A percentile compares a stretch with the other conserved stretches of the same genome.
phyloP scores from a whole-genome alignment of 2,888 invertebrate genomes.

The Campaea margaritaria region DNA sequence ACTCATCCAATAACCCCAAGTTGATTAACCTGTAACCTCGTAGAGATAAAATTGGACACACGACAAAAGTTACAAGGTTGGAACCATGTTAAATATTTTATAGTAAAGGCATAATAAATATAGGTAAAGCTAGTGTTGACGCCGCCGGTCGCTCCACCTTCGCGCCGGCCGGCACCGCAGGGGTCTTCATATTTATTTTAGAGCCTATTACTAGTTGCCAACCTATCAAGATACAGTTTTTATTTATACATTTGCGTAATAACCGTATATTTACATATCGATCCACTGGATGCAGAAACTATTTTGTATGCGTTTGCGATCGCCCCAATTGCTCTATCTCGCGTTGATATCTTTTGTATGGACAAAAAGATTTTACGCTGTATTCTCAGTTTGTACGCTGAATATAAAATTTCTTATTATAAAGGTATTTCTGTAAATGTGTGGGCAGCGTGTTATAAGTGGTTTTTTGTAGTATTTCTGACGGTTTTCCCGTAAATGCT shows the following conservation, averaged over 20 bases:
- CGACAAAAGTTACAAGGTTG: background rate
- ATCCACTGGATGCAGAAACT: conserved; percentile 41
- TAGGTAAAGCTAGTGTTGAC: too few species aligned
- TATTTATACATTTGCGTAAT: conserved; percentile 56
- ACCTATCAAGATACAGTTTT: conserved; percentile 53
- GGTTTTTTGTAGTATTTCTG: conserved; percentile 31
- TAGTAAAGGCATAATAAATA: too few species aligned
- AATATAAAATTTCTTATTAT: conserved; percentile 11
- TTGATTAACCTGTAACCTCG: background rate
- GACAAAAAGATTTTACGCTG: conserved; percentile 3
- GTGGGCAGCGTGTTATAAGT: conserved; percentile 36
- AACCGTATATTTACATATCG: conserved; percentile 55
- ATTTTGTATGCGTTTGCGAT: conserved; percentile 12
- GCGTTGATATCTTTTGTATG: conserved; percentile 27
- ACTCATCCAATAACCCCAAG: too few species aligned
- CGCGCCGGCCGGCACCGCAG: conserved; percentile 53
- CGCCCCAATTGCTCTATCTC: conserved; percentile 33
- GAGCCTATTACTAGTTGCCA: conserved; percentile 63
- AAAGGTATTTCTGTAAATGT: conserved; percentile 24
- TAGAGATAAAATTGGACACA: background rate
- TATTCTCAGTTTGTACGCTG: conserved; percentile 2
- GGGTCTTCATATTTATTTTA: conserved; percentile 74
- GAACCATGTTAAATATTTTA: background rate
- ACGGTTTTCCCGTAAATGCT: conserved; percentile 30
- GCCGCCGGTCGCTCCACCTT: conserved; percentile 23